These are phyloP conservation scores for Pasiphila rectangulata DNA, from an alignment of 2,888 invertebrate species.

Conservation along the genomic window DNA sequence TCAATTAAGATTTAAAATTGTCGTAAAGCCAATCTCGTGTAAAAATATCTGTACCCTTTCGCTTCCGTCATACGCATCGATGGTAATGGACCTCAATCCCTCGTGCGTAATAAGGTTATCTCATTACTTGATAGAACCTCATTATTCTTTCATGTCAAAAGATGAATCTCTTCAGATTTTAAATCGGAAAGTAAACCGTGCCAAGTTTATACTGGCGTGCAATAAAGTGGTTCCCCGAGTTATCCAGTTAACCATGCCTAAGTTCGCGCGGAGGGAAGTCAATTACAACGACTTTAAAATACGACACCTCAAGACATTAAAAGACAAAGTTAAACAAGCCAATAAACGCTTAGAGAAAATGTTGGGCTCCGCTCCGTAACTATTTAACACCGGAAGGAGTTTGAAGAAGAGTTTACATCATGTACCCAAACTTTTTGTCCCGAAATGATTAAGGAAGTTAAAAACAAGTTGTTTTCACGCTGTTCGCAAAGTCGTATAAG, in stretches of 20 bases:
- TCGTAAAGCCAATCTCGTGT: constrained; percentile 44
- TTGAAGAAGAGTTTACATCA: constrained; percentile 39
- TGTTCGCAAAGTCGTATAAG: constrained; percentile 5
- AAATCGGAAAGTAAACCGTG: constrained; percentile 32
- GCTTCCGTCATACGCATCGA: constrained; percentile 35
- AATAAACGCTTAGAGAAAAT: constrained; percentile 45
- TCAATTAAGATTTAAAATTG: constrained; percentile 61
- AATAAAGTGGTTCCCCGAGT: constrained; percentile 40
- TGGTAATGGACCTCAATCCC: constrained; percentile 33
- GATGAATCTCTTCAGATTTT: constrained; percentile 32
- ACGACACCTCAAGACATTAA: constrained; percentile 53
- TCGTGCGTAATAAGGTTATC: constrained; percentile 31
- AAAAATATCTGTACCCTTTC: constrained; percentile 38
- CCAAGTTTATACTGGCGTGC: constrained; percentile 37
- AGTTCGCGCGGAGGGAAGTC: constrained; percentile 46
- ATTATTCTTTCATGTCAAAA: constrained; percentile 22
- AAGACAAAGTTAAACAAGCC: constrained; percentile 53
- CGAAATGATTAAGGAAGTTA: constrained; percentile 24
- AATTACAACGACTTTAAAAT: constrained; percentile 55
- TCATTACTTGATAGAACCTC: constrained; percentile 23
- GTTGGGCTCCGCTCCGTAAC: constrained; percentile 43
- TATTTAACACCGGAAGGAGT: constrained; percentile 47
- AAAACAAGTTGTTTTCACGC: constrained; percentile 20
- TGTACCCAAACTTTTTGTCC: constrained; percentile 43
- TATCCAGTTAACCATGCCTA: constrained; percentile 40